Evolutionary conservation across 2,113 vertebrate genomes (phyloP).

Genomic region (Tinamus guttatus): DNA sequence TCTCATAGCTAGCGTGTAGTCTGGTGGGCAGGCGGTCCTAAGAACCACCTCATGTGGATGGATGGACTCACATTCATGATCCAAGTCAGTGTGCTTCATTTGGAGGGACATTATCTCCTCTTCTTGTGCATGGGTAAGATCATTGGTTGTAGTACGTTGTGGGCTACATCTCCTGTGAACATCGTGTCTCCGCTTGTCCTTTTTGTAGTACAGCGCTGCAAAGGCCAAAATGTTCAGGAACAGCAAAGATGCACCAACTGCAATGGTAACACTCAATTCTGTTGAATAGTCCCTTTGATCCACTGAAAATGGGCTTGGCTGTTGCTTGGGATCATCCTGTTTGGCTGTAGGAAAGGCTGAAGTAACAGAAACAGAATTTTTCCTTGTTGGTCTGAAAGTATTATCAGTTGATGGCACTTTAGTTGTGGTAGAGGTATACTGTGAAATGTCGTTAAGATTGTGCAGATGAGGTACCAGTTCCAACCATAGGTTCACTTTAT

Average conservation of each 20-base stretch:
- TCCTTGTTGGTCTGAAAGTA: conserved; percentile 92
- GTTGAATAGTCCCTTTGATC: conserved; percentile 98
- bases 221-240: conserved; percentile 99
- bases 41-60: conserved; percentile 97
- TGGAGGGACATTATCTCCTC: conserved; percentile 99
- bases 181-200: conserved; percentile 96
- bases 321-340: conserved; percentile 93
- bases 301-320: conserved; percentile 89
- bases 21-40: conserved; percentile 96
- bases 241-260: conserved; percentile 94
- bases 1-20: conserved; percentile 98
- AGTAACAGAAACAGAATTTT: conserved; percentile 89
- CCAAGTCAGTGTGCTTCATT: conserved; percentile 98
- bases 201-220: conserved; percentile 98
- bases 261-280: conserved; percentile 96
- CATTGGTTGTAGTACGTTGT: conserved; percentile 90
- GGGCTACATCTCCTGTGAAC: conserved; percentile 96
- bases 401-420: conserved; percentile 95
- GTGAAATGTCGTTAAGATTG: conserved; percentile 97
- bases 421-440: conserved; percentile 97
- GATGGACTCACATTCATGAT: conserved; percentile 95
- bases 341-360: conserved; percentile 94
- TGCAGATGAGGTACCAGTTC: conserved; percentile 98
- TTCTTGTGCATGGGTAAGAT: conserved; percentile 96
- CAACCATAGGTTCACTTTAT: conserved; percentile 98